Evolutionary conservation across 2,888 invertebrate genomes (phyloP), one percentile per base, ranked within the genome.

Genomic region (Metellina segmentata): DNA sequence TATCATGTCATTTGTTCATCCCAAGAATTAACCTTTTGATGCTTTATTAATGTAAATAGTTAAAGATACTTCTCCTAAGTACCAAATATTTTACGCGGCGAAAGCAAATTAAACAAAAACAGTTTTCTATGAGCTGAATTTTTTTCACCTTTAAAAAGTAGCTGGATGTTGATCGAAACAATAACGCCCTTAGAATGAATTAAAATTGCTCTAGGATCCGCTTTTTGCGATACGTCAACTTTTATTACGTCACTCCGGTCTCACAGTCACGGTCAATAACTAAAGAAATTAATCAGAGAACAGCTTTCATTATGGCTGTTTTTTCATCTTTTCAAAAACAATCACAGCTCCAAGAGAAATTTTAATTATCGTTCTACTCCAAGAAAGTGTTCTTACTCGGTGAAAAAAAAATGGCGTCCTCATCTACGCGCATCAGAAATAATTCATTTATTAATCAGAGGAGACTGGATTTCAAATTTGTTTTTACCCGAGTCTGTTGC

Each of bases 371-470:
- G 61, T 8, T 52, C 52, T 52, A 19, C 51, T 51, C 53, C 8
- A 34, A 49, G 52, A 51, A 8, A 78, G 19, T n/a, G n/a, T 19
- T 52, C 34, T 52, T 11, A 9, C 7, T 34, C n/a, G 9, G 6
- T 52, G 52, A 9, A 11, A 78, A 78, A 51, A 78, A 78, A 77
- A 9, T 7, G 7, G 9, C 11, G 34, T 61, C 61, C 20, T 51
- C n/a, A 19, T 70, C 9, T 11, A 19, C 9, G 49, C 16, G 75
- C 52, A 85, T 85, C 77, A 61, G 74, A 77, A 85, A 69, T 85
- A 85, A 85, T 85, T 85, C 49, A 34, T 77, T 75, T 69, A 20
- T 77, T 85, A 85, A 85, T 74, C 34, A 49, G 85, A 48, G 77
- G 9, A 75, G 85, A 69, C 85, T 48, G 48, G 19, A 48, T 20